Conservation (phyloP, 1,140 invertebrate genomes). For the Caerostris extrusa region DNA sequence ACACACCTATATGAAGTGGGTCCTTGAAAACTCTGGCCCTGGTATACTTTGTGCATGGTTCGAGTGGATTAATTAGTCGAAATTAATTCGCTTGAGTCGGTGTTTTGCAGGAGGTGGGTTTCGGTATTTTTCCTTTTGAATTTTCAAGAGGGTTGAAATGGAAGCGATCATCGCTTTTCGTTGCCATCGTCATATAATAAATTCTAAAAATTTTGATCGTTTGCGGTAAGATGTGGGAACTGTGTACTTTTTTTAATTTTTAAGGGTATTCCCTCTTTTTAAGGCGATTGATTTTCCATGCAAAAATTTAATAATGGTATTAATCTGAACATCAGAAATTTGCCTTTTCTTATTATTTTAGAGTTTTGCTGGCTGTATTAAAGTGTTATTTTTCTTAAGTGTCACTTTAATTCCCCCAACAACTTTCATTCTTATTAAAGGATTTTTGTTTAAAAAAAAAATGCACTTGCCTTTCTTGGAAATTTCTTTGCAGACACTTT, state of each 20-base stretch:
- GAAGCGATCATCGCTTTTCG: background rate
- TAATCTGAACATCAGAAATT: too few species aligned
- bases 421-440: too few species aligned
- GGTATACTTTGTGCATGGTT: background rate
- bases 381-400: too few species aligned
- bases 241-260: background rate
- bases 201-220: background rate
- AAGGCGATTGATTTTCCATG: too few species aligned
- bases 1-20: slow-evolving; percentile 6
- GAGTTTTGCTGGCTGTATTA: too few species aligned
- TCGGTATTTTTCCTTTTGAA: background rate
- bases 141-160: slow-evolving; percentile 5
- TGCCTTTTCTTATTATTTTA: too few species aligned
- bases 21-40: background rate
- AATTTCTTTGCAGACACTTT: too few species aligned
- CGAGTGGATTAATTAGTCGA: slow-evolving; percentile 43
- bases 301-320: too few species aligned
- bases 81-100: slow-evolving; percentile 16
- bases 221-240: background rate
- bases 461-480: too few species aligned
- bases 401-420: too few species aligned
- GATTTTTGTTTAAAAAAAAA: too few species aligned
- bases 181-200: background rate
- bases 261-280: background rate
- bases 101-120: background rate